Percentiles rank a stretch among this genome's conserved stretches.
Conservation (phyloP, 2,113 vertebrate species). For the Phoenicopterus ruber region DNA sequence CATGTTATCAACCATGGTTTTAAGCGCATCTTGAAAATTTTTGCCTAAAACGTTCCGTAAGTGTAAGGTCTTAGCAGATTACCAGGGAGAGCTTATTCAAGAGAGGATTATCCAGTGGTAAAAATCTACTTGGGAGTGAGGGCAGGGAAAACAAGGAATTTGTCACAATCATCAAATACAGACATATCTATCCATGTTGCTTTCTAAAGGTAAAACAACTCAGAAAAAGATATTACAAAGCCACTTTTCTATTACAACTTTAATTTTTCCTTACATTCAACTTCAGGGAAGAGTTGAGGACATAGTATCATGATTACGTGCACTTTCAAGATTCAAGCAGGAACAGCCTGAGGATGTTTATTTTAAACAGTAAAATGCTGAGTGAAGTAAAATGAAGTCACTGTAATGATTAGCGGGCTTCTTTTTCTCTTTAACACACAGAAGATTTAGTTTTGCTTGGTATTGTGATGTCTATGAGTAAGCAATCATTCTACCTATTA, state of each 20-base stretch:
- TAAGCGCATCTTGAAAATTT: neutral
- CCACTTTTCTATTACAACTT: neutral
- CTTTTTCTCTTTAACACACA: constrained; percentile 21
- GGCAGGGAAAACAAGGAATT: constrained; percentile 11
- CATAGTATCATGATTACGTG: neutral
- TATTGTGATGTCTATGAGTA: constrained; percentile 57
- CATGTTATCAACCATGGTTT: neutral
- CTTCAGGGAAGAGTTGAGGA: neutral
- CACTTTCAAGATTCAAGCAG: neutral
- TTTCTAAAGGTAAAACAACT: neutral
- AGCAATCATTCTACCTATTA: constrained; percentile 72
- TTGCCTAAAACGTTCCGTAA: neutral
- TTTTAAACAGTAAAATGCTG: constrained; percentile 41
- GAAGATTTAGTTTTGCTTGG: constrained; percentile 41
- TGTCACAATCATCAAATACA: neutral
- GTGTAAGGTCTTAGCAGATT: neutral
- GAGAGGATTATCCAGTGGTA: constrained; percentile 19
- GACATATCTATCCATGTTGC: neutral
- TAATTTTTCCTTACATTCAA: neutral
- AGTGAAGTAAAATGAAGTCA: constrained; percentile 2
- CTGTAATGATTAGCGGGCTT: neutral
- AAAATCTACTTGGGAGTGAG: neutral
- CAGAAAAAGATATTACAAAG: neutral
- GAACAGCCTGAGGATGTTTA: constrained; percentile 11
- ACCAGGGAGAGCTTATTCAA: constrained; percentile 31